These are phyloP conservation scores for Mastigias papua DNA, from an alignment of 30 jellyfish, hydroid and myxozoan species.

Conservation along the genomic window DNA sequence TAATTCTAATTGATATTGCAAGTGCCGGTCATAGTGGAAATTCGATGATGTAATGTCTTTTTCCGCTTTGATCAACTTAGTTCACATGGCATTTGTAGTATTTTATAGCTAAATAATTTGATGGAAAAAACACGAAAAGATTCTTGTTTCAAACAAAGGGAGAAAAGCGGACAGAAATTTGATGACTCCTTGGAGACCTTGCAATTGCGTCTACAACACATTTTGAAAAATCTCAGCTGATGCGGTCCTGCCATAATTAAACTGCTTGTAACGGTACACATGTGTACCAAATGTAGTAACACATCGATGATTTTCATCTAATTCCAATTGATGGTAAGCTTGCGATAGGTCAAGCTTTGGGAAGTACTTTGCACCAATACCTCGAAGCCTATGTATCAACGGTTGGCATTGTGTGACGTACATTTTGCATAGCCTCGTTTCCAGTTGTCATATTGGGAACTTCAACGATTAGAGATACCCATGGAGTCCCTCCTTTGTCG, in stretches of 20 bases:
- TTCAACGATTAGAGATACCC: constrained; percentile 16
- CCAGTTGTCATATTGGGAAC: constrained; percentile 57
- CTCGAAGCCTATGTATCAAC: no score
- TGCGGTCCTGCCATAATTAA: background rate
- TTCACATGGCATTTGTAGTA: no score
- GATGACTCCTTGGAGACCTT: constrained; percentile 18
- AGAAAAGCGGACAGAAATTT: no score
- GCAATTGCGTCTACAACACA: background rate
- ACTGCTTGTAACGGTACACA: background rate
- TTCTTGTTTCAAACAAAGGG: no score
- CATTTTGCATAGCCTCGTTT: constrained; percentile 37
- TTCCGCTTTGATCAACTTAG: no score
- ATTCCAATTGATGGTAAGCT: constrained; percentile 62
- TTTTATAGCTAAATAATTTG: no score
- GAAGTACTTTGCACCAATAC: constrained; percentile 16
- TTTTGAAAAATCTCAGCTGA: background rate
- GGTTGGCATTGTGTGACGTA: constrained; percentile 40
- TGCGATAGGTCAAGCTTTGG: constrained; percentile 33
- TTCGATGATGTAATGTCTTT: no score
- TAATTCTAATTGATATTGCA: no score
- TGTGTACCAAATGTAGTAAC: background rate
- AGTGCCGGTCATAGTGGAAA: no score
- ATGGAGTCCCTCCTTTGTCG: constrained; percentile 23
- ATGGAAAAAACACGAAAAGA: no score
- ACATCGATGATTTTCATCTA: constrained; percentile 13